phyloP scores from a whole-genome alignment of 2,797 vertebrate genomes.

The Perodicticus potto region DNA sequence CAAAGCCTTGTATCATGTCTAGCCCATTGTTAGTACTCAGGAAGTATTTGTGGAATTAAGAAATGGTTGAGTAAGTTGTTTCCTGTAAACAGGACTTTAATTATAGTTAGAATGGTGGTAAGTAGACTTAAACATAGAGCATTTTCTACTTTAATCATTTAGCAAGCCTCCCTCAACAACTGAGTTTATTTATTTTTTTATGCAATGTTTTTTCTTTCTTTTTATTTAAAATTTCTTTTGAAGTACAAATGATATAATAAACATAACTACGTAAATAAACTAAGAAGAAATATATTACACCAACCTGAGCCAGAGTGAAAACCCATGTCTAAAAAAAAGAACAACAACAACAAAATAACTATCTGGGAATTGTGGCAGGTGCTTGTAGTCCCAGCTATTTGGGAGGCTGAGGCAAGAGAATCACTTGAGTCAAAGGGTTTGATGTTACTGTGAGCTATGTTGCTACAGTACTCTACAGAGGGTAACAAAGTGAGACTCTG shows the following conservation, averaged over 20 bases:
- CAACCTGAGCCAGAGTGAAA: too few species aligned
- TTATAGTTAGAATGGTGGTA: neutral
- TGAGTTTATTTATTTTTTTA: neutral
- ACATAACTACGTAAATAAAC: constrained; percentile 13
- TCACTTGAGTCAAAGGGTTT: too few species aligned
- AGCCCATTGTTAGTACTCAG: neutral
- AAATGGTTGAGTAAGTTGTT: neutral
- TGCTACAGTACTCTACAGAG: too few species aligned
- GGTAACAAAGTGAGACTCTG: too few species aligned
- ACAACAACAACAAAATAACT: too few species aligned
- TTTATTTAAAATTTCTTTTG: constrained; percentile 34
- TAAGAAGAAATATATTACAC: neutral
- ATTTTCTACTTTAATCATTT: constrained; percentile 26
- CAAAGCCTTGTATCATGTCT: neutral
- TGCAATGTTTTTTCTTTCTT: neutral
- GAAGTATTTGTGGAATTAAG: neutral
- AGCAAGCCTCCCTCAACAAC: neutral
- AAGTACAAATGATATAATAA: constrained; percentile 19
- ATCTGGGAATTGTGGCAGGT: too few species aligned
- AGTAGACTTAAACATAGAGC: neutral
- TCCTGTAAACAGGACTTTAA: neutral
- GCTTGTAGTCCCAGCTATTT: too few species aligned
- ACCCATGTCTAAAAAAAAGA: too few species aligned
- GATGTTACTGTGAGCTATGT: too few species aligned
- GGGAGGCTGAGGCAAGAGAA: too few species aligned